Evolutionary conservation across 2,888 invertebrate genomes (phyloP).

Genomic region (Clivina fossor): DNA sequence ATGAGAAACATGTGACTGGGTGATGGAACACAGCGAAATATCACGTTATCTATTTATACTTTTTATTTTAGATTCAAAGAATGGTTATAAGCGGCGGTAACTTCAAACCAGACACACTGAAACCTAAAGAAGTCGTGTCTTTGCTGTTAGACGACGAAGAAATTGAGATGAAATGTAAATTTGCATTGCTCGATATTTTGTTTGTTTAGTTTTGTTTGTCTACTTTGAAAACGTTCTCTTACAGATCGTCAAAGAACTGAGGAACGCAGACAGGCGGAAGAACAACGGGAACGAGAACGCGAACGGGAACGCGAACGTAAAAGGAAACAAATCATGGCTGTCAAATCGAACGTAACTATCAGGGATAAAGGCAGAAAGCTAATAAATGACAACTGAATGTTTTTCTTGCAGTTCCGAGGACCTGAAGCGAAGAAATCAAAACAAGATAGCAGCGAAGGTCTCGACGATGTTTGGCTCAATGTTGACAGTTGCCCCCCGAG

Average conservation of each 20-base stretch:
- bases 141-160: conserved; percentile 92
- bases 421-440: conserved; percentile 45
- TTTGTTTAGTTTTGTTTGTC: conserved; percentile 6
- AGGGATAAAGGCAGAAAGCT: conserved; percentile 12
- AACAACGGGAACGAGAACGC: conserved; percentile 55
- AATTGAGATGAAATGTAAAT: conserved; percentile 86
- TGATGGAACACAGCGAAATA: too few relatives aligned
- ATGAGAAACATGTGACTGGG: too few relatives aligned
- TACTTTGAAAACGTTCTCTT: conserved; percentile 34
- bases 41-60: too few relatives aligned
- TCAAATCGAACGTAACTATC: conserved; percentile 59
- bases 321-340: conserved; percentile 65
- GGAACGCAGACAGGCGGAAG: conserved; percentile 72
- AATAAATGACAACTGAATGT: conserved; percentile 41
- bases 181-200: conserved; percentile 17
- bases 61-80: conserved; percentile 85
- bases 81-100: conserved; percentile 97
- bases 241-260: conserved; percentile 83
- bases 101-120: conserved; percentile 91
- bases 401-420: conserved; percentile 43
- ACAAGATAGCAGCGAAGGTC: conserved; percentile 41
- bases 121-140: conserved; percentile 96
- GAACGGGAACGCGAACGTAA: conserved; percentile 68
- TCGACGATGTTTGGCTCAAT: conserved; percentile 43
- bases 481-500: conserved; percentile 55